Percentiles rank a stretch among this genome's conserved stretches.
Conservation (phyloP, 2,797 vertebrate genomes). For the Leucoraja ocellata region DNA sequence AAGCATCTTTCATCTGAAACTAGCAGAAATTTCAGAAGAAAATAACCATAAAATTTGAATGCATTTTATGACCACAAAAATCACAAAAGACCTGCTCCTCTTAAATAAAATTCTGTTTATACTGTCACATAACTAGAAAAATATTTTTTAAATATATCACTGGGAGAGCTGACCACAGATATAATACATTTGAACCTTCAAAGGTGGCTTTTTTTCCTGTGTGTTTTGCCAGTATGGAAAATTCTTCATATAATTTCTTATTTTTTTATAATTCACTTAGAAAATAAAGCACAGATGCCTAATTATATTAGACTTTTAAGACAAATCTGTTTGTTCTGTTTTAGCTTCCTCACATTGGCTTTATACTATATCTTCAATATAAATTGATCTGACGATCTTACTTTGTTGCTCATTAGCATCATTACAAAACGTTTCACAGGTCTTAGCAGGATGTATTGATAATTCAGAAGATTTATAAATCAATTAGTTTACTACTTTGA, state of each 20-base stretch:
- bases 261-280: background rate
- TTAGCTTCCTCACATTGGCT: background rate
- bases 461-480: background rate
- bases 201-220: background rate
- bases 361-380: background rate
- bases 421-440: background rate
- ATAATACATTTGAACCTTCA: background rate
- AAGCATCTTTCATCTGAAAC: background rate
- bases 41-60: background rate
- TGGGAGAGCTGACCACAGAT: background rate
- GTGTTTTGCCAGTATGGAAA: background rate
- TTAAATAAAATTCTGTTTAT: background rate
- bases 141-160: background rate
- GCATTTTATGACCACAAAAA: background rate
- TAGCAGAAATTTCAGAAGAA: background rate
- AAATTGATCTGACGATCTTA: background rate
- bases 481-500: background rate
- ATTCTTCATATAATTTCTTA: too few relatives aligned
- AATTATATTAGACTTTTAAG: background rate
- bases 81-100: background rate
- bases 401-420: background rate
- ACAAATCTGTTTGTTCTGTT: background rate
- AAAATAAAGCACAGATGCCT: background rate
- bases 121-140: background rate
- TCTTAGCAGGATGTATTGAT: background rate